Percentiles rank a stretch among this genome's conserved stretches.
Conservation (phyloP, 2,113 vertebrate genomes). For the Aplodontia rufa region DNA sequence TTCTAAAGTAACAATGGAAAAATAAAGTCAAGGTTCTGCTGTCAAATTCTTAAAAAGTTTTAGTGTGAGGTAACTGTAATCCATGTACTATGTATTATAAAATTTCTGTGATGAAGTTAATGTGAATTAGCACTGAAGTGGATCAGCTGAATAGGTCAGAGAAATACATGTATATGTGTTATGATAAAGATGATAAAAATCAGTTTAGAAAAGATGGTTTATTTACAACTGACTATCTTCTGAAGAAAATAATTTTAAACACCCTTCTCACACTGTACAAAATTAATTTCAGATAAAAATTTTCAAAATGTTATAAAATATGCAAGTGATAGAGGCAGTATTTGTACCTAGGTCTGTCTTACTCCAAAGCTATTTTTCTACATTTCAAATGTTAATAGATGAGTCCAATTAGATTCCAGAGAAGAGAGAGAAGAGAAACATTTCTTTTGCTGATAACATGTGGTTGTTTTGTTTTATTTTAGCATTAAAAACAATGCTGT, state of each 20-base stretch:
- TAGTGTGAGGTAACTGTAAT: background rate
- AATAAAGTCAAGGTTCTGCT: background rate
- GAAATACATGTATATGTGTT: background rate
- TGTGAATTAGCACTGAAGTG: background rate
- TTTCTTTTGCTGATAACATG: background rate
- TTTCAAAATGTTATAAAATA: background rate
- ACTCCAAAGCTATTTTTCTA: background rate
- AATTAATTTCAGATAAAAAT: background rate
- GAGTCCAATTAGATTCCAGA: background rate
- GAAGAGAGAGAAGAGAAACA: background rate
- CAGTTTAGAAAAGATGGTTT: background rate
- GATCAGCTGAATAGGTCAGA: background rate
- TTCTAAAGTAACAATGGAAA: background rate
- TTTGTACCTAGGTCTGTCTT: background rate
- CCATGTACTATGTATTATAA: background rate
- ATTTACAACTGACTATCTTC: background rate
- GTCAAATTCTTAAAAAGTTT: background rate
- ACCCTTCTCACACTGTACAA: background rate
- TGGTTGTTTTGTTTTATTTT: background rate
- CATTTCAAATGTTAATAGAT: background rate
- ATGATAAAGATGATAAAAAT: background rate
- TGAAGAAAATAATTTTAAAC: background rate
- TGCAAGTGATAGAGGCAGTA: background rate
- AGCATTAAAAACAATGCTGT: background rate
- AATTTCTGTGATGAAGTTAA: background rate